These are phyloP conservation scores for Hypomecis atomaria DNA, from an alignment of 2,888 invertebrate genomes.

Conservation along the genomic window DNA sequence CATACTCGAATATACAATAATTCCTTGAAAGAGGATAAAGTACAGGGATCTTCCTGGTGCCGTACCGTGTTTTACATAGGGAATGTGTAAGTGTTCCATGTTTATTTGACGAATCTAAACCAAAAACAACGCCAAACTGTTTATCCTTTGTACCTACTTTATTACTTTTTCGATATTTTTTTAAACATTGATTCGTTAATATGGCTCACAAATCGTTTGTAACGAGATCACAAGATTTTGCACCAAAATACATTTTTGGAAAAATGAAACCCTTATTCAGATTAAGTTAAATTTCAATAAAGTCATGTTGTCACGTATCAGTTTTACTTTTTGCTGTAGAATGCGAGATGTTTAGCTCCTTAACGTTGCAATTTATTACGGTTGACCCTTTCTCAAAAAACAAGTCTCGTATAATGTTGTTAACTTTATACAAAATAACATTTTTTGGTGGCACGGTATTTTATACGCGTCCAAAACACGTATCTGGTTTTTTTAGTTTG, in stretches of 20 bases:
- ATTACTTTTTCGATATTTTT: too few species aligned
- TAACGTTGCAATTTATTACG: slow-evolving; percentile 14
- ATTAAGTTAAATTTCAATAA: background rate
- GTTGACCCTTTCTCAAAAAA: slow-evolving; percentile 18
- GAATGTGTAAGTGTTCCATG: too few species aligned
- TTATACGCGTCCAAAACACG: background rate
- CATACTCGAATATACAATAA: background rate
- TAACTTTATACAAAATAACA: background rate
- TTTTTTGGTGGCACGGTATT: background rate
- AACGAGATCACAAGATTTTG: too few species aligned
- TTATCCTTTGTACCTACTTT: too few species aligned
- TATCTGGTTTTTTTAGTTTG: slow-evolving; percentile 3
- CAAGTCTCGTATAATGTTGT: slow-evolving; percentile 7
- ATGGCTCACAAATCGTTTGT: too few species aligned
- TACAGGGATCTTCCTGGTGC: background rate
- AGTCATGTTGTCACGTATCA: background rate
- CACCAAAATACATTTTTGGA: too few species aligned
- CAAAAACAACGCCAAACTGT: too few species aligned
- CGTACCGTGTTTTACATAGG: background rate
- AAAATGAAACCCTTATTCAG: background rate
- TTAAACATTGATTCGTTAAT: too few species aligned
- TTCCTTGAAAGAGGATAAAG: background rate
- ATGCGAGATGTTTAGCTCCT: slow-evolving; percentile 6
- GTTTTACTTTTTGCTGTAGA: slow-evolving; percentile 1
- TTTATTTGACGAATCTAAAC: too few species aligned